Conservation (phyloP, 2,888 invertebrate species). For the Netelia inedita region DNA sequence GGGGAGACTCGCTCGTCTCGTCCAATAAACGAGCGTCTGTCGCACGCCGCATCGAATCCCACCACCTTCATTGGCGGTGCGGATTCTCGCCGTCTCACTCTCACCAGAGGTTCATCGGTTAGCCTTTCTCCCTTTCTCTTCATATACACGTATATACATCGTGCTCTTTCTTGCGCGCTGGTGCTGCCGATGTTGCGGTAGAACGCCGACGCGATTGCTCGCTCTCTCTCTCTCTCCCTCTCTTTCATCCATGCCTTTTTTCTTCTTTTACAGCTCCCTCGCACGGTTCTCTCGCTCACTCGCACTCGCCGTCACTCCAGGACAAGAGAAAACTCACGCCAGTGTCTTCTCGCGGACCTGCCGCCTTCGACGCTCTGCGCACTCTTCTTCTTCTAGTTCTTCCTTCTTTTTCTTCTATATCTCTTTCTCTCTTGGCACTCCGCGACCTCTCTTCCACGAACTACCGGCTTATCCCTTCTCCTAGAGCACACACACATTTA, state of each 20-base stretch:
- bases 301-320: slow-evolving; percentile 48
- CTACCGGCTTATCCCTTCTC: slow-evolving; percentile 77
- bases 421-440: slow-evolving; percentile 49
- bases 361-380: slow-evolving; percentile 54
- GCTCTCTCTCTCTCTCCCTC: slow-evolving; percentile 72
- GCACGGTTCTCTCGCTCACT: slow-evolving; percentile 63
- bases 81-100: slow-evolving; percentile 57
- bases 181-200: slow-evolving; percentile 60
- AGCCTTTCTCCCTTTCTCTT: slow-evolving; percentile 38
- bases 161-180: slow-evolving; percentile 64
- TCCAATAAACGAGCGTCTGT: slow-evolving; percentile 79
- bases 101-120: slow-evolving; percentile 32
- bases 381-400: slow-evolving; percentile 29
- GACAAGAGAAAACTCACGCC: slow-evolving; percentile 47
- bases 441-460: slow-evolving; percentile 76
- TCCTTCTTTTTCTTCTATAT: slow-evolving; percentile 3
- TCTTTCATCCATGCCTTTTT: slow-evolving; percentile 39
- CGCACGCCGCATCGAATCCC: slow-evolving; percentile 83
- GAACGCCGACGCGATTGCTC: slow-evolving; percentile 71
- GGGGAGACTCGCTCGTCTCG: slow-evolving; percentile 62
- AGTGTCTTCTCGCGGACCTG: slow-evolving; percentile 59
- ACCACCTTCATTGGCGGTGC: slow-evolving; percentile 77
- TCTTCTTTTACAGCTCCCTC: slow-evolving; percentile 59
- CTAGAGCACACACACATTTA: slow-evolving; percentile 24
- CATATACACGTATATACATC: slow-evolving; percentile 10